Conservation (phyloP, 2,888 invertebrate genomes). For the Agrochola circellaris region DNA sequence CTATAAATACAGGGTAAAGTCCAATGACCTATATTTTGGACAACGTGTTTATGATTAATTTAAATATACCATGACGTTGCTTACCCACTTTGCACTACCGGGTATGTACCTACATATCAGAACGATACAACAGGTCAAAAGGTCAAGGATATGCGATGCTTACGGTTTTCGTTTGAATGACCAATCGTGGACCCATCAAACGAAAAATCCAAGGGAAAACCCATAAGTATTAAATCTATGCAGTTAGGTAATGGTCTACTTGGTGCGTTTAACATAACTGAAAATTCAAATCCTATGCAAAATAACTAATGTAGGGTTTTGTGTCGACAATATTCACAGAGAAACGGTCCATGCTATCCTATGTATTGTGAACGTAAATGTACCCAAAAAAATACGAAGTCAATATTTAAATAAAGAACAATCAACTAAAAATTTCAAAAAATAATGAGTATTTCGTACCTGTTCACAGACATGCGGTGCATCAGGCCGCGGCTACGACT, state of each 20-base stretch:
- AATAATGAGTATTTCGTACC: neutral
- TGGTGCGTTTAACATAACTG: neutral
- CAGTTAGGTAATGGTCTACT: neutral
- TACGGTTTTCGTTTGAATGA: neutral
- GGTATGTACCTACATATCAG: slow-evolving; percentile 5
- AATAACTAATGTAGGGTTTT: neutral
- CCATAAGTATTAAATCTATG: neutral
- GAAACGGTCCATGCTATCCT: neutral
- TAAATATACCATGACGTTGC: slow-evolving; percentile 7
- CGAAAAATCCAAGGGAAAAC: neutral
- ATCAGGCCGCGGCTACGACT: slow-evolving; percentile 92
- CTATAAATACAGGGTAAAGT: slow-evolving; percentile 64
- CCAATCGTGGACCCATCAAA: neutral
- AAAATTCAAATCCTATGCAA: neutral
- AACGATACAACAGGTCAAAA: neutral
- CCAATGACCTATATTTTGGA: slow-evolving; percentile 67
- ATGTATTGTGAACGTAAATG: neutral
- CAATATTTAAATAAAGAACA: neutral
- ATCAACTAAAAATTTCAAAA: accelerated
- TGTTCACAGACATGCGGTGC: slow-evolving; percentile 92
- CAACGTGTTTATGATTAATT: slow-evolving; percentile 21
- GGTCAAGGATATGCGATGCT: slow-evolving; percentile 22
- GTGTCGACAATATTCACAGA: neutral
- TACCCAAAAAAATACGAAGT: neutral
- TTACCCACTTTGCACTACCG: slow-evolving; percentile 16